These are phyloP conservation scores for Podabrus alpinus DNA, from an alignment of 2,888 invertebrate genomes.

Conservation along the genomic window DNA sequence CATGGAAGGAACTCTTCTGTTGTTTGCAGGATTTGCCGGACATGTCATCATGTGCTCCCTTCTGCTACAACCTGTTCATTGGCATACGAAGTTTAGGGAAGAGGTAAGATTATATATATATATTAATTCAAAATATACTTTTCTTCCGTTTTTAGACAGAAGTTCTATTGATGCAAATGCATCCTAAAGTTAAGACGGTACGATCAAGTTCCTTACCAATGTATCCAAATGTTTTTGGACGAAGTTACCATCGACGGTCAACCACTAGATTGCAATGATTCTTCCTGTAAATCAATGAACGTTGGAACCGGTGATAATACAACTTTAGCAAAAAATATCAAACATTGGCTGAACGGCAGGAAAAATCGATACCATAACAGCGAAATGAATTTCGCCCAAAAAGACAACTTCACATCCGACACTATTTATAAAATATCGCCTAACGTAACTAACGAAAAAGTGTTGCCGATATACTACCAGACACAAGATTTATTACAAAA, in stretches of 20 bases:
- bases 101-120: background rate
- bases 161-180: background rate
- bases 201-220: background rate
- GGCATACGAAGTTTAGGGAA: constrained; percentile 64
- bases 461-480: background rate
- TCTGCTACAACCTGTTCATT: constrained; percentile 74
- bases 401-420: background rate
- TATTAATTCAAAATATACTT: too few relatives aligned
- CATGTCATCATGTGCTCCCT: constrained; percentile 70
- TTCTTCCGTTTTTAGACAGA: too few relatives aligned
- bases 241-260: background rate
- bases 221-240: background rate
- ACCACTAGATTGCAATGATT: background rate
- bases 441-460: background rate
- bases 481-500: constrained; percentile 48
- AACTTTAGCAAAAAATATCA: background rate
- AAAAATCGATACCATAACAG: background rate
- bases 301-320: background rate
- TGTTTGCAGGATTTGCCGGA: constrained; percentile 69
- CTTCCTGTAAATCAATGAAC: background rate
- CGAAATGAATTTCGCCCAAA: background rate
- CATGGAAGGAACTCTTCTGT: constrained; percentile 67
- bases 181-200: background rate
- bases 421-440: background rate
- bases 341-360: background rate